Percentiles rank a stretch among this genome's conserved stretches.
phyloP scores from a whole-genome alignment of 2,113 vertebrate species.

The Pygoscelis adeliae region DNA sequence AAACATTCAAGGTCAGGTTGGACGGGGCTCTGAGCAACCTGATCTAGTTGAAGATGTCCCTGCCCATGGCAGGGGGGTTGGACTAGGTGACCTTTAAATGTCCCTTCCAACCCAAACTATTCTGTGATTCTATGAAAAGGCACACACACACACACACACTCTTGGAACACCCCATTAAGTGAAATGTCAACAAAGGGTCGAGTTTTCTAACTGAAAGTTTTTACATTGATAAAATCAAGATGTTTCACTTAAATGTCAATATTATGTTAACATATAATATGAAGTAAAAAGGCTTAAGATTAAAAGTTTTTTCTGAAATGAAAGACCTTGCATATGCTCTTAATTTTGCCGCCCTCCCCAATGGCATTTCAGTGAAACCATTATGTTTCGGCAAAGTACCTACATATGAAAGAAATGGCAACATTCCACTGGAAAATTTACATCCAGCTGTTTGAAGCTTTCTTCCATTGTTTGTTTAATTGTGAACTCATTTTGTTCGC shows the following conservation, averaged over 20 bases:
- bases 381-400: background rate
- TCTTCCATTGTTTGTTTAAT: background rate
- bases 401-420: background rate
- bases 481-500: background rate
- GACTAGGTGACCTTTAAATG: no score
- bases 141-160: background rate
- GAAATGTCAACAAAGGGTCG: background rate
- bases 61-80: no score
- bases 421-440: background rate
- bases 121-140: background rate
- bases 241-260: background rate
- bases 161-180: background rate
- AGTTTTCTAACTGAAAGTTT: background rate
- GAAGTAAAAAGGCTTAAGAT: background rate
- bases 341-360: fast-evolving
- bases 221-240: background rate
- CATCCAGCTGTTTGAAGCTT: background rate
- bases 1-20: no score
- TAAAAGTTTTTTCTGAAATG: background rate
- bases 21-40: no score
- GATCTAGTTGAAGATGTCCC: no score
- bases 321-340: background rate
- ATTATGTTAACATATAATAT: background rate
- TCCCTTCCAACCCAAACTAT: no score
- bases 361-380: background rate